Percentiles rank a stretch among this genome's conserved stretches.
These are phyloP conservation scores for Sminthurides aquaticus DNA, from an alignment of 2,888 invertebrate genomes.

Conservation along the genomic window DNA sequence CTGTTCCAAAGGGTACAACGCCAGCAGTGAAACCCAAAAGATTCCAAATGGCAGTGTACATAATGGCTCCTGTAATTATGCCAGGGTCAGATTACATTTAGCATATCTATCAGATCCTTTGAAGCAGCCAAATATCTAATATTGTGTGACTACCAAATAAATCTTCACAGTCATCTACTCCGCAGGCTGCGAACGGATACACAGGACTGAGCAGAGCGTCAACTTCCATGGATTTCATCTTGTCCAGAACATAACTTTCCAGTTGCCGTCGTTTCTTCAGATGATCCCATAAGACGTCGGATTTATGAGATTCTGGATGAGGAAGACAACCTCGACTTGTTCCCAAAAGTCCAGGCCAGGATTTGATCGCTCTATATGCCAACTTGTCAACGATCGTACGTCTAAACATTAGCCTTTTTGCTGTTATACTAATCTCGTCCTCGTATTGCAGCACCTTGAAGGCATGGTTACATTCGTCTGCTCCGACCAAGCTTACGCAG, in stretches of 20 bases:
- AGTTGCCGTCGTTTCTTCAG: conserved; percentile 9
- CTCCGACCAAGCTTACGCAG: background rate
- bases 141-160: background rate
- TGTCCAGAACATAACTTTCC: conserved; percentile 17
- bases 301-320: background rate
- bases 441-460: background rate
- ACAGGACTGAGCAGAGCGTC: background rate
- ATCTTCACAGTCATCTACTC: background rate
- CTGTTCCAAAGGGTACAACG: conserved; percentile 28
- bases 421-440: background rate
- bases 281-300: background rate
- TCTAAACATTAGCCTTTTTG: background rate
- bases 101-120: too few species aligned
- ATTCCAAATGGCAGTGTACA: conserved; percentile 41
- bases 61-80: background rate
- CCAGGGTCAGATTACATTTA: too few species aligned
- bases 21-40: conserved; percentile 27
- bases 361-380: background rate
- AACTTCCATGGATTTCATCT: conserved; percentile 15
- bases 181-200: background rate
- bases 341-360: background rate
- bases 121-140: too few species aligned
- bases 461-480: background rate
- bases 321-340: background rate
- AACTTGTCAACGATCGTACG: background rate